phyloP scores from a whole-genome alignment of 2,888 invertebrate species.

The Beris morrisii region DNA sequence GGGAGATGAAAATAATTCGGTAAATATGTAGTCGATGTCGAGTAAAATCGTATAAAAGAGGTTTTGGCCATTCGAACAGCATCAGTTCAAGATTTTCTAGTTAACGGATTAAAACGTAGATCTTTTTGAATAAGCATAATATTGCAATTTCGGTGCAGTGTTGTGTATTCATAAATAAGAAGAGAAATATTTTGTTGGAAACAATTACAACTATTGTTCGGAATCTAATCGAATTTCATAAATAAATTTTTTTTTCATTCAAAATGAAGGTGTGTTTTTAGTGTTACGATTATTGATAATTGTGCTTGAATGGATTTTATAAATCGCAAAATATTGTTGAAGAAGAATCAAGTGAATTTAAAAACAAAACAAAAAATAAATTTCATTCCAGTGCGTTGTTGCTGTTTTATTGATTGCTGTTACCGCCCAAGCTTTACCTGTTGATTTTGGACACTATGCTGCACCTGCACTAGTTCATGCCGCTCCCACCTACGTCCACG shows the following conservation, averaged over 20 bases:
- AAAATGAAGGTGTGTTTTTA: background rate
- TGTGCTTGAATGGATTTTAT: background rate
- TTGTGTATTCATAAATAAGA: background rate
- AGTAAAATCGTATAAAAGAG: conserved; percentile 52
- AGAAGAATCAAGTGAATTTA: conserved; percentile 36
- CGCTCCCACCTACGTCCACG: conserved; percentile 40
- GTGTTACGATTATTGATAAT: background rate
- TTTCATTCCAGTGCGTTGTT: conserved; percentile 51
- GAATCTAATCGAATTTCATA: background rate
- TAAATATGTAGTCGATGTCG: conserved; percentile 18
- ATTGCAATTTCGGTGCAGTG: background rate
- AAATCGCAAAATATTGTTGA: conserved; percentile 11
- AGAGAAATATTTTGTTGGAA: no score
- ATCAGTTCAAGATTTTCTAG: conserved; percentile 55
- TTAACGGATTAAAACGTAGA: conserved; percentile 49
- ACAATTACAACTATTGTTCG: no score
- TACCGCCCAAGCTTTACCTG: conserved; percentile 52
- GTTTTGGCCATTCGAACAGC: conserved; percentile 56
- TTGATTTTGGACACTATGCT: conserved; percentile 55
- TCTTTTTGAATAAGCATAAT: background rate
- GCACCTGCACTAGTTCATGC: conserved; percentile 44
- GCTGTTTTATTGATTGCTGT: conserved; percentile 52
- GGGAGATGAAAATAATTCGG: conserved; percentile 27
- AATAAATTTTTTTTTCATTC: no score
- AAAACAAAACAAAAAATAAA: conserved; percentile 8